These are phyloP conservation scores for Panagrolaimus sp. DNA, from an alignment of 1,140 invertebrate genomes.

Conservation along the genomic window DNA sequence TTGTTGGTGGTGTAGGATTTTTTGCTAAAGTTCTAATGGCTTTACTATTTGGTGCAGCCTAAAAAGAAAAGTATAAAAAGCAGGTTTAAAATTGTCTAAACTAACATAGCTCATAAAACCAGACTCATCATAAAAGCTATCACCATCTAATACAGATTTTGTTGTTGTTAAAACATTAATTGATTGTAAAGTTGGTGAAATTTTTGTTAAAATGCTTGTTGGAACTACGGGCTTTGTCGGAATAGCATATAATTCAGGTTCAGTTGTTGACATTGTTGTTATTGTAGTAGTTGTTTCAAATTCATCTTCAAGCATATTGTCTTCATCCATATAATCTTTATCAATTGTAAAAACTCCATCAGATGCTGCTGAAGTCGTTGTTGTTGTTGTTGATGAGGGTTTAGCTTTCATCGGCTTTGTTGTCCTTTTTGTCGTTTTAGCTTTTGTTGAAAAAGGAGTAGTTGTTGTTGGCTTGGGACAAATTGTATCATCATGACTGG, in stretches of 20 bases:
- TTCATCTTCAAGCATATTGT: neutral
- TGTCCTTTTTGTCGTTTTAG: neutral
- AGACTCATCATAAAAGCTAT: neutral
- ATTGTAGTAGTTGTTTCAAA: constrained; percentile 5
- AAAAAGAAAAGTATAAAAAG: neutral
- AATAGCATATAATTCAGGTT: neutral
- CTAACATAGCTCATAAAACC: too few relatives aligned
- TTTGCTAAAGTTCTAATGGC: neutral
- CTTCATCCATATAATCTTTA: too few relatives aligned
- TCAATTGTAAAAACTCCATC: neutral
- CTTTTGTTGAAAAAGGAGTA: neutral
- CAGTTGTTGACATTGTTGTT: neutral
- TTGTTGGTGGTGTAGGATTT: neutral
- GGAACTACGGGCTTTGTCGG: neutral
- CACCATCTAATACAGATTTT: neutral
- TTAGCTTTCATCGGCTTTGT: neutral
- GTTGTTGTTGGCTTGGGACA: neutral
- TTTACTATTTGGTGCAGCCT: constrained; percentile 6
- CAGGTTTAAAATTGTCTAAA: neutral
- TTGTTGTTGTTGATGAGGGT: neutral
- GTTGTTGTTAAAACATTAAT: neutral
- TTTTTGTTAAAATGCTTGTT: neutral
- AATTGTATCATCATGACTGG: neutral
- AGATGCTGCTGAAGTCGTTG: neutral
- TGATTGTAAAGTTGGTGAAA: neutral